Base-by-base conservation (phyloP, 23 tunicate species). In the Aplidium turbinatum region DNA sequence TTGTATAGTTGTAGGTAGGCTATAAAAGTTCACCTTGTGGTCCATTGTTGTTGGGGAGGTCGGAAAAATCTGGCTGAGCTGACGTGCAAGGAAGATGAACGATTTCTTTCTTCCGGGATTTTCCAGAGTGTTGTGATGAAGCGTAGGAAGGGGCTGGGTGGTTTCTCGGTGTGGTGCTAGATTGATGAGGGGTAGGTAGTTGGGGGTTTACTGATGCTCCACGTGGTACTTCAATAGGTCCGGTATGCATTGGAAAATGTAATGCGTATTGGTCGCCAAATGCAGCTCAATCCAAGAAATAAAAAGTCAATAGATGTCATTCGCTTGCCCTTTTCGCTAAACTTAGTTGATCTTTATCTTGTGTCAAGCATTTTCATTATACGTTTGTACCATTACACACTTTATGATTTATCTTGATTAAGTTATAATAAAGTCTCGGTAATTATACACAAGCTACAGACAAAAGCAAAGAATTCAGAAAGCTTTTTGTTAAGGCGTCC, bases 61-160 rank as follows among this genome's bases (percentile, higher is more conserved):
- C 80, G 1, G 70, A 35, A 58, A 75, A 75, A 27, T 75, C 80
- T n/a, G 80, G 80, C 6, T 57, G 58, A 4, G 80, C 80, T 18
- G 80, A 35, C 4, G 65, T 75, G 69, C 31, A 75, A 21, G 80
- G 55, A 21, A 75, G 56, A 38, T 39, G 80, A 4, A 58, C 80
- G 16, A 70, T 38, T 28, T 75, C 80, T 39, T 75, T 75, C 20
- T 58, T 58, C 38, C 4, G 11, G 34, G 55, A 9, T 20, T 57
- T 57, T 20, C 4, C 55, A 20, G 80, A 75, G 1, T 38, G 57
- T 25, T 58, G 69, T 2, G 80, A 75, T 18, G 65, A 57, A 26
- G 80, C 35, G 70, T 75, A 58, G 2, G 80, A 30, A 2, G 70
- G 36, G 2, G 58, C 38, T 16, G 50, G 50, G 11, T 42, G 50